These are phyloP conservation scores for Pseudolaguvia tuberculata DNA, from an alignment of 2,113 vertebrate genomes.

Conservation along the genomic window DNA sequence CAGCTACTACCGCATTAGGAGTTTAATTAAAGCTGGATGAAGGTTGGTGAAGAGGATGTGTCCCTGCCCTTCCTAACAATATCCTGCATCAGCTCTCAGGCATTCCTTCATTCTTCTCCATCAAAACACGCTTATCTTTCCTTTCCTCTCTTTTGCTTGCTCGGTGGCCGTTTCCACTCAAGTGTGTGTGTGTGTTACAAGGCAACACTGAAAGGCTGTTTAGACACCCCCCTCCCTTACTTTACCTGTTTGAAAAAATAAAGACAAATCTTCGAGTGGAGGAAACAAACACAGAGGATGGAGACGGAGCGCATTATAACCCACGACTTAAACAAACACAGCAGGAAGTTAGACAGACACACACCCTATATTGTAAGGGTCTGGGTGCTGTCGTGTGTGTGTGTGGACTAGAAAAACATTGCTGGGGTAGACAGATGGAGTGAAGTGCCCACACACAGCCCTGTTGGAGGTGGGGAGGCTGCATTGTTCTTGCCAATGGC, in stretches of 20 bases:
- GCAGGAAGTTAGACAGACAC: constrained; percentile 65
- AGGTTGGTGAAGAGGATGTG: constrained; percentile 23
- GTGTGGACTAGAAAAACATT: constrained; percentile 72
- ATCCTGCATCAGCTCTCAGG: constrained; percentile 50
- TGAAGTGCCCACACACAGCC: constrained; percentile 71
- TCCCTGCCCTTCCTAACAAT: constrained; percentile 32
- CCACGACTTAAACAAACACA: constrained; percentile 68
- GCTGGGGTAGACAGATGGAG: constrained; percentile 60
- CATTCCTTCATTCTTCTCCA: constrained; percentile 53
- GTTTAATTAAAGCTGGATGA: background rate
- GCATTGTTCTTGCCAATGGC: constrained; percentile 73
- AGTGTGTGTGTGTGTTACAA: background rate
- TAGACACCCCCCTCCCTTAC: background rate
- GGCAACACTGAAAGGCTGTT: background rate
- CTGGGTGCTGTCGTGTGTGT: constrained; percentile 12
- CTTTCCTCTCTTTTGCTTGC: constrained; percentile 37
- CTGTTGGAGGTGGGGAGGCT: constrained; percentile 69
- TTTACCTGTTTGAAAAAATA: constrained; percentile 23
- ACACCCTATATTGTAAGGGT: constrained; percentile 71
- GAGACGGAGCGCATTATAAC: constrained; percentile 66
- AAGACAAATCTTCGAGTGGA: constrained; percentile 52
- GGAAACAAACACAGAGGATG: constrained; percentile 66
- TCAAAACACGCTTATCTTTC: constrained; percentile 58
- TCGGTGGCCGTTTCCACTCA: constrained; percentile 49
- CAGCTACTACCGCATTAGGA: background rate